Evolutionary conservation across 2,113 vertebrate species (phyloP), one percentile per base, ranked within the genome.

Genomic region (Hippocampus guttulatus): DNA sequence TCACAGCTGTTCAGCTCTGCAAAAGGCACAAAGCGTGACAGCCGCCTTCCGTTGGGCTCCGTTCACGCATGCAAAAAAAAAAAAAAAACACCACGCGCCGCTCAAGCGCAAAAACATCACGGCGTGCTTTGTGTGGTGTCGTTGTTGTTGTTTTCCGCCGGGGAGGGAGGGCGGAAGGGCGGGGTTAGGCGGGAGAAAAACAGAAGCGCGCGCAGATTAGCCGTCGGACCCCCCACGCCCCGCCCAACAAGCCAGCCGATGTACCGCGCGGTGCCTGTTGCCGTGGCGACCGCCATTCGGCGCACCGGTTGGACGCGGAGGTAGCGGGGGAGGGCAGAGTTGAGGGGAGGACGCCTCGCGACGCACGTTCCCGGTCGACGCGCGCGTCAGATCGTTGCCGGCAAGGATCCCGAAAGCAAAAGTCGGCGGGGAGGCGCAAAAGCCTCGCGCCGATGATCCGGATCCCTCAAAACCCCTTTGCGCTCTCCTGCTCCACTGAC

Each of bases 211-310:
- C 80, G 82, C 65, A 71, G 87, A 90, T 88, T 85, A 90, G 68
- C 80, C 88, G 89, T 79, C 82, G 87, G 88, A 73, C 81, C 70
- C 79, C 85, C 70, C 30, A 30, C 30, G 30, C 30, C 7, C 33
- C 33, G 30, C 30, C 30, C 30, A 3, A 92, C 91, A 92, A 86
- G 88, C 87, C 12, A 76, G 76, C 76, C 76, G 73, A 81, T 76
- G 20, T 84, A 87, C 88, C 89, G 85, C 87, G 88, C 80, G 90
- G 83, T 87, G 83, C 45, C 78, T 88, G 91, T 92, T 92, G 87
- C 90, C 88, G 88, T 90, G 75, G 90, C 85, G 91, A 90, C 91
- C 86, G 78, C 78, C 67, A 92, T 92, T 92, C 92, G 91, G 92
- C 87, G 47, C 84, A 83, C 89, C 92, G 92, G 91, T 93, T 93